A percentile compares a stretch with the other conserved stretches of the same genome.
Evolutionary conservation across 1,140 invertebrate genomes (phyloP).

Genomic region (Calycopis cecrops): DNA sequence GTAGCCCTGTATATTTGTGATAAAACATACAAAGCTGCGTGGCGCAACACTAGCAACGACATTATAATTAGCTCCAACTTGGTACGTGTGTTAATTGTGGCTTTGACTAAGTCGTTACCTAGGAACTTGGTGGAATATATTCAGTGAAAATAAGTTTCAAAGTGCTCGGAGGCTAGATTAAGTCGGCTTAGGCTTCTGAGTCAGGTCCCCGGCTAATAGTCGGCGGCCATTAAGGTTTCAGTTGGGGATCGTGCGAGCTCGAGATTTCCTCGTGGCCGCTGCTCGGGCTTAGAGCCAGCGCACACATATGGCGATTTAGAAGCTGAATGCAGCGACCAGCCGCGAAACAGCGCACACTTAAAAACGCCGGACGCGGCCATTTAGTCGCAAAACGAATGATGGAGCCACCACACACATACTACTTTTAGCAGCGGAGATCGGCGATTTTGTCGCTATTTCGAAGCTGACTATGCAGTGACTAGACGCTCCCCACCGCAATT

Average conservation of each 20-base stretch:
- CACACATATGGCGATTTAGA: neutral
- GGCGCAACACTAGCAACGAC: no score
- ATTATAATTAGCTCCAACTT: no score
- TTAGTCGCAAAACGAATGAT: no score
- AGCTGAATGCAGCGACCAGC: no score
- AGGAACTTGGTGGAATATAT: conserved; percentile 14
- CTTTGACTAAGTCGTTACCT: no score
- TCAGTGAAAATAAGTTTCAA: conserved; percentile 36
- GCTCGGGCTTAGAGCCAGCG: neutral
- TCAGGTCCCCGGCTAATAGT: conserved; percentile 39
- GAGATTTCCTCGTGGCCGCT: neutral
- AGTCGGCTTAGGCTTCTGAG: conserved; percentile 37
- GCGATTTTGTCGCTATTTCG: neutral
- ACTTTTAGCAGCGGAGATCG: no score
- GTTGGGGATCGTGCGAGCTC: conserved; percentile 33
- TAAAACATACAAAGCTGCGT: no score
- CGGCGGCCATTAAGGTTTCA: conserved; percentile 39
- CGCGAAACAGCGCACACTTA: no score
- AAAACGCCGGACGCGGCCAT: no score
- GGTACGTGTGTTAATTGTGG: no score
- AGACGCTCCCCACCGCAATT: neutral
- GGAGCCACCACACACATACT: no score
- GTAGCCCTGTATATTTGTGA: no score
- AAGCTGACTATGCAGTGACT: neutral
- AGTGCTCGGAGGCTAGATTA: conserved; percentile 37